Percentiles rank a stretch among this genome's conserved stretches.
Conservation (phyloP, 2,797 vertebrate genomes). For the Schizopygopsis malacanthus region DNA sequence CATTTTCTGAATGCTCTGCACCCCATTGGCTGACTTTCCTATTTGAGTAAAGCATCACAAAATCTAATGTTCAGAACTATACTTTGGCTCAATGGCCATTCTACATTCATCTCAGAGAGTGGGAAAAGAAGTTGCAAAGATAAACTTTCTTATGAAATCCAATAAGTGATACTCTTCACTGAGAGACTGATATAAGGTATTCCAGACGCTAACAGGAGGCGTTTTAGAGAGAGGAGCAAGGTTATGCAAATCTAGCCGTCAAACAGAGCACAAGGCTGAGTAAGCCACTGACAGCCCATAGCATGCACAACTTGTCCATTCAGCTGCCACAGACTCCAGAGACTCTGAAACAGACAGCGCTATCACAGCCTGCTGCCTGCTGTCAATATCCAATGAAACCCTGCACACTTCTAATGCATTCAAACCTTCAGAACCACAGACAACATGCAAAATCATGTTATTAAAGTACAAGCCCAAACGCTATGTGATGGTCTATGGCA, state of each 20-base stretch:
- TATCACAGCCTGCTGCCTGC: conserved; percentile 61
- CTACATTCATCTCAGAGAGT: conserved; percentile 15
- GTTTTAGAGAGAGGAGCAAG: conserved; percentile 78
- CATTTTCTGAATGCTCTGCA: not conserved
- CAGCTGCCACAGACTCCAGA: conserved; percentile 68
- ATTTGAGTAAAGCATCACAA: not conserved
- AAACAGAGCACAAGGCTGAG: conserved; percentile 84
- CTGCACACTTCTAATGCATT: conserved; percentile 26
- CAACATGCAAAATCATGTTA: conserved; percentile 7
- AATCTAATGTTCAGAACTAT: not conserved
- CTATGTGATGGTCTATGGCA: not conserved
- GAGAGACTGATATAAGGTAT: conserved; percentile 57
- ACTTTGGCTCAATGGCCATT: not conserved
- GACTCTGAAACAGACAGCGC: conserved; percentile 76
- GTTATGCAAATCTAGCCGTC: conserved; percentile 86
- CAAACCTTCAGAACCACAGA: conserved; percentile 16
- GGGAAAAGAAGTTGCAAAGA: conserved; percentile 25
- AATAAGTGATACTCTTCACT: conserved; percentile 48
- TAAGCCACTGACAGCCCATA: conserved; percentile 85
- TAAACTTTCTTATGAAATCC: conserved; percentile 12
- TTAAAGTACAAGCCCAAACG: conserved; percentile 11
- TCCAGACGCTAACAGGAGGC: conserved; percentile 70
- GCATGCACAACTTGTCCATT: conserved; percentile 84
- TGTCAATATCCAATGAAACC: conserved; percentile 57
- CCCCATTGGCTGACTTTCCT: not conserved